Evolutionary conservation across 2,888 invertebrate genomes (phyloP), one percentile per base, ranked within the genome.

Genomic region (Dasypogon diadema): DNA sequence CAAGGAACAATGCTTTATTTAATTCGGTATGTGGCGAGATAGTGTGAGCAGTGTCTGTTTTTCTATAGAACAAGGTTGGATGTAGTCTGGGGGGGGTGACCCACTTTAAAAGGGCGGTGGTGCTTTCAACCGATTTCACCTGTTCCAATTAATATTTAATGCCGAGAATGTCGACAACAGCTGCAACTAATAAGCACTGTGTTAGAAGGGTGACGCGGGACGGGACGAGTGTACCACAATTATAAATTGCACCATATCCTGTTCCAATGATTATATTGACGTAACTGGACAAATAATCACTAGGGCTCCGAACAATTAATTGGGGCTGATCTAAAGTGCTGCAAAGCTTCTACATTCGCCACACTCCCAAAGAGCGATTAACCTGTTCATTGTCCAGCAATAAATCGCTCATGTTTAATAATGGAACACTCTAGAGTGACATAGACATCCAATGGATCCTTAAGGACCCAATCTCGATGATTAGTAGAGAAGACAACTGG

Each of bases 1-100:
- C 26, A n/a, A 14, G 21, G 54, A 16, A 70, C 14, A 51, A 70
- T 54, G 51, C n/a, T 54, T 54, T 51, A 34, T 34, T 70, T 54
- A 70, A 70, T 70, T 70, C 54, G 16, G 18, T 51, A 6, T 16
- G 21, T 5, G 46, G 70, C 37, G 18, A 34, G 21, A 34, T 26
- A 18, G 56, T 16, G 56, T 26, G 30, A 56, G 26, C 3, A 2
- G 6, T 21, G 18, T 16, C 18, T 4, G 18, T 8, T 21, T 21
- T 21, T n/a, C n/a, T n/a, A n/a, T n/a, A n/a, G n/a, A n/a, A 51
- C 6, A 14, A 3, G 16, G 16, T 12, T 16, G 5, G 6, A 2
- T 51, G 6, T 16, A 21, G 37, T 34, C 34, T 60, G 21, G 37
- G 37, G 21, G 37, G 37, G 8, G 16, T 21, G 42, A 37, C 60